Evolutionary conservation across 2,113 vertebrate species (phyloP), one percentile per base, ranked within the genome.

Genomic region (Pimephales promelas): DNA sequence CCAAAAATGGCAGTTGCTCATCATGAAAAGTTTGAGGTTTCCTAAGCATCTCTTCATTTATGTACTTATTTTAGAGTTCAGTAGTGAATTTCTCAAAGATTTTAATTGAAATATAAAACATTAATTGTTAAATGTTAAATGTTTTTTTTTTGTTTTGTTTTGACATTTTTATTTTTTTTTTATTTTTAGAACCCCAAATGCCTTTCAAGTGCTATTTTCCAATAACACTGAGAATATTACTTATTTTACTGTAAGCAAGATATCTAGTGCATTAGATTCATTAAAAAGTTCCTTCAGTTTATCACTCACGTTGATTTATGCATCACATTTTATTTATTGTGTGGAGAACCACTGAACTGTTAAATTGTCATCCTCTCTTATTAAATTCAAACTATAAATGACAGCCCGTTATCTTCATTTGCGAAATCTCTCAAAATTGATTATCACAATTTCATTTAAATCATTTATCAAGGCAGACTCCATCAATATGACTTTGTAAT

Each of bases 401-500:
- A 49, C 77, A 64, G 57, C 16, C 26, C 4, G 40, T 26, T 45
- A 74, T 79, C 59, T 64, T 79, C 6, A 66, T 79, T 47, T 62
- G 34, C 10, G 61, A 28, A 62, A 52, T 79, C 57, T 62, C 36
- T 64, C 9, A 47, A 79, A 79, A 79, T 49, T 79, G 77, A 79
- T 64, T 20, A 16, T 43, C 20, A 77, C 31, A 28, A 47, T 61
- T 61, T 61, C 0, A 49, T 74, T 52, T 74, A 74, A 66, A 79
- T 47, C 1, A 66, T 79, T 79, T 49, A 79, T 62, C 26, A 64
- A 49, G 31, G 24, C 73, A 87, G 86, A 76, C 64, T 68, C 61
- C 83, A 81, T 84, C 82, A 84, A 64, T 87, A 76, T 80, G 79
- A 85, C 81, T 61, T 57, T 26, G 70, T 49, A 49, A 80, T 62